Evolutionary conservation across 2,113 vertebrate genomes (phyloP).

Genomic region (Chamaetylas fuelleborni): DNA sequence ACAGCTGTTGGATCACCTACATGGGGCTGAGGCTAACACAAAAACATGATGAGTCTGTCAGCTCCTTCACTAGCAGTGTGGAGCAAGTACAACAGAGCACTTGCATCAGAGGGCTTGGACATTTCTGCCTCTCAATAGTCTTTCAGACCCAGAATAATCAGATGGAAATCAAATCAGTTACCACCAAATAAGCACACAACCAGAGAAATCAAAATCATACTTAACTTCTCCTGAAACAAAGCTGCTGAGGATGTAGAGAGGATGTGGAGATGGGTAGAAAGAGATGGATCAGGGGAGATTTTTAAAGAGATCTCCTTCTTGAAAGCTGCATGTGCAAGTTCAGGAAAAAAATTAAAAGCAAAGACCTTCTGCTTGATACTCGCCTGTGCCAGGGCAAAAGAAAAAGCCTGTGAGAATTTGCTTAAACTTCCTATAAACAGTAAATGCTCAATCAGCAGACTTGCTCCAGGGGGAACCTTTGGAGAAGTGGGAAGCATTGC

Average conservation of each 20-base stretch:
- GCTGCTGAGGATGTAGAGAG: neutral
- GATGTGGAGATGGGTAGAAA: neutral
- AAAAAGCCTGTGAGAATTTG: neutral
- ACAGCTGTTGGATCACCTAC: neutral
- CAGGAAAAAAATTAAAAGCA: neutral
- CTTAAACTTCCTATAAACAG: slow-evolving; percentile 14
- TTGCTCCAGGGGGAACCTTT: neutral
- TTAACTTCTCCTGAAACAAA: neutral
- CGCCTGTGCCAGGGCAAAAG: neutral
- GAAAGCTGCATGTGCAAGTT: neutral
- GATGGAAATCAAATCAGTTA: neutral
- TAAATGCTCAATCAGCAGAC: slow-evolving; percentile 2
- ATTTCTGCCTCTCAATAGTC: neutral
- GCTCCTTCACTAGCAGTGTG: neutral
- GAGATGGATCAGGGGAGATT: neutral
- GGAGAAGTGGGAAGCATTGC: neutral
- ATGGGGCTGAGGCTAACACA: rapidly evolving
- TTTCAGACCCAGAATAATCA: neutral
- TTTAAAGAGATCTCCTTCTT: neutral
- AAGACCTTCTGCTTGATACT: slow-evolving; percentile 20
- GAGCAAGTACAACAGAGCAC: neutral
- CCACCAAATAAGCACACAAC: neutral
- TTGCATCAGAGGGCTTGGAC: neutral
- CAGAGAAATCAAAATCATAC: neutral
- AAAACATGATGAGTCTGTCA: neutral